These are phyloP conservation scores for Drosophila arizonae DNA, from an alignment of 1,140 invertebrate genomes.

Conservation along the genomic window DNA sequence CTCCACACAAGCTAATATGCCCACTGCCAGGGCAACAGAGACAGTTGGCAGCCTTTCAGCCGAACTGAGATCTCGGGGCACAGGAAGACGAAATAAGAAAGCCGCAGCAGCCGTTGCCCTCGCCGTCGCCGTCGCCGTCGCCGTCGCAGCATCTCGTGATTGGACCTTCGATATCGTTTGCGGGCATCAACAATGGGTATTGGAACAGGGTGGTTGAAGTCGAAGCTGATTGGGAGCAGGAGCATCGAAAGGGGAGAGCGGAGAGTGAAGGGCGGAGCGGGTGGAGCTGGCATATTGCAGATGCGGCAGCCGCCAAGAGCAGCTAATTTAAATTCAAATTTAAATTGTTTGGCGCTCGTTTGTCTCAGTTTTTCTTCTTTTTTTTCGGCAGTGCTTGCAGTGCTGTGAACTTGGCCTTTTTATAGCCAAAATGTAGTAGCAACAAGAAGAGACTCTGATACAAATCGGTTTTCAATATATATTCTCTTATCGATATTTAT, in stretches of 20 bases:
- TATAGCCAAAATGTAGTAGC: neutral
- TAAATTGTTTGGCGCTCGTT: slow-evolving; percentile 67
- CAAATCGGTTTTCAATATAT: too few relatives aligned
- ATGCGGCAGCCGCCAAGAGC: slow-evolving; percentile 37
- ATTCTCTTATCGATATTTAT: too few relatives aligned
- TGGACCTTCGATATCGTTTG: slow-evolving; percentile 60
- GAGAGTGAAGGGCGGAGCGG: too few relatives aligned
- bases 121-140: slow-evolving; percentile 12
- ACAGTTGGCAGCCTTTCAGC: slow-evolving; percentile 42
- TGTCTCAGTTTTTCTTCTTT: slow-evolving; percentile 40
- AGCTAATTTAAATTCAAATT: slow-evolving; percentile 80
- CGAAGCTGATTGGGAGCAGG: neutral
- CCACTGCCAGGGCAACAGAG: neutral
- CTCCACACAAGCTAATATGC: neutral
- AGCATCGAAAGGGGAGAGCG: neutral
- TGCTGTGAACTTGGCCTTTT: slow-evolving; percentile 32
- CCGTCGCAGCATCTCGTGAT: slow-evolving; percentile 47
- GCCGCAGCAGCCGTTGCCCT: slow-evolving; percentile 11
- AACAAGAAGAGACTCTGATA: too few relatives aligned
- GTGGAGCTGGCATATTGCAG: slow-evolving; percentile 43
- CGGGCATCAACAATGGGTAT: slow-evolving; percentile 55
- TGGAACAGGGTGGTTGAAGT: slow-evolving; percentile 3
- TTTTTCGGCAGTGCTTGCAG: slow-evolving; percentile 53
- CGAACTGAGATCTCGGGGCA: slow-evolving; percentile 2
- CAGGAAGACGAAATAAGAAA: slow-evolving; percentile 18